Evolutionary conservation across 1,140 invertebrate species (phyloP), one percentile per base, ranked within the genome.

Genomic region (Sycobia sp.): DNA sequence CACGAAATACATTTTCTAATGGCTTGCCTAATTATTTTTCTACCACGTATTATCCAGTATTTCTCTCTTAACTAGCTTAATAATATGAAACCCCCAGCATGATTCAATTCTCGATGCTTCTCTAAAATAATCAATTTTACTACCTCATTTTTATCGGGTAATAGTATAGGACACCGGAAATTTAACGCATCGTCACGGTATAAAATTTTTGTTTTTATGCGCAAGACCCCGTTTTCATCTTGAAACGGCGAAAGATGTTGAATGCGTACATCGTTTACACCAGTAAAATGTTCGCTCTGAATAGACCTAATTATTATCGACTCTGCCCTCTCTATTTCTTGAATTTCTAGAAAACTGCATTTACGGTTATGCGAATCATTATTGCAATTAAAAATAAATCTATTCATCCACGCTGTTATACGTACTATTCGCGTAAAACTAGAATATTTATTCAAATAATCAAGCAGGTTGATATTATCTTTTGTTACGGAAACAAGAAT

Each of bases 161-260:
- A 9, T 1, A 32, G 3, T 13, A 57, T 32, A 13, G 41, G 29
- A 4, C 25, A 32, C 22, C 39, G n/a, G 22, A 34, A 46, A 13
- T 34, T 25, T 1, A 36, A 23, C 22, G 32, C 46, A 22, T 61
- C 23, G 60, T 69, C 69, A 41, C 69, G 63, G 57, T 65, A 27
- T 18, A 61, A 20, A 50, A 75, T 69, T 66, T 66, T 70, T 43
- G 70, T 67, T 32, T 69, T 71, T 44, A 73, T 58, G 5, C 69
- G 63, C 27, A 70, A 56, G 10, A 75, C 36, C 32, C 59, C 67
- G n/a, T 38, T 16, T 20, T 39, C n/a, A n/a, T 25, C 32, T 22
- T 2, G 10, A 54, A 39, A 25, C 11, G 32, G 14, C 25, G 10
- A 10, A 22, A 16, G 14, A 39, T 23, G 10, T 25, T 23, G 22